phyloP scores from a whole-genome alignment of 2,113 vertebrate species.

The Phylloscopus whistleri region DNA sequence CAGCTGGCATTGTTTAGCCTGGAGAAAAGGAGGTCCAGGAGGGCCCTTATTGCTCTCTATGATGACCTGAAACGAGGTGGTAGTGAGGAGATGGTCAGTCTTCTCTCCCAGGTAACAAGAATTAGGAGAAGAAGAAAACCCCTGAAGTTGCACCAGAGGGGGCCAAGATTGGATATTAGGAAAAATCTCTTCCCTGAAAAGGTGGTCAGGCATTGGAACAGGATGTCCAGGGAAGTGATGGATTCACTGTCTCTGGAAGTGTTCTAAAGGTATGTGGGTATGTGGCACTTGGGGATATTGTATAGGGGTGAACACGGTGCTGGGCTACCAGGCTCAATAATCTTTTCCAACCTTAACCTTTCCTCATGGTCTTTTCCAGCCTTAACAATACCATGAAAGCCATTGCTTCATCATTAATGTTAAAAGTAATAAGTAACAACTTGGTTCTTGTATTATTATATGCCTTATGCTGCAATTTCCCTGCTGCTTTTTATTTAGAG shows the following conservation, averaged over 20 bases:
- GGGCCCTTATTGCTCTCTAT: fast-evolving
- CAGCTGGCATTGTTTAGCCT: neutral
- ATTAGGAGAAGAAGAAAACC: neutral
- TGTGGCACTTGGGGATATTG: neutral
- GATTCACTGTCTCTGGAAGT: neutral
- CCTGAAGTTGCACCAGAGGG: neutral
- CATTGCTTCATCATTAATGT: neutral
- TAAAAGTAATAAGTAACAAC: neutral
- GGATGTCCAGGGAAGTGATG: neutral
- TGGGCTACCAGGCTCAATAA: neutral
- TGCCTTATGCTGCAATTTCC: neutral
- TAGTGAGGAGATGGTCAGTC: neutral
- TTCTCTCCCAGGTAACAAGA: neutral
- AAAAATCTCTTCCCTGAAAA: neutral
- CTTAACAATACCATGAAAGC: neutral
- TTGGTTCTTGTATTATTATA: neutral
- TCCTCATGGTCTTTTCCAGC: neutral
- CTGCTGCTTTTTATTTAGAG: neutral
- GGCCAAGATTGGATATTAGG: neutral
- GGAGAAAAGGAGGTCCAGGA: neutral
- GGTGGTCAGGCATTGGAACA: neutral
- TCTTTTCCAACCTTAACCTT: neutral
- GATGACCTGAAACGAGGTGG: neutral
- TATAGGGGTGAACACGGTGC: neutral
- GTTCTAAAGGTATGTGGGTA: neutral